Base-by-base conservation (phyloP, 1,140 invertebrate species). In the Aplysia californica region DNA sequence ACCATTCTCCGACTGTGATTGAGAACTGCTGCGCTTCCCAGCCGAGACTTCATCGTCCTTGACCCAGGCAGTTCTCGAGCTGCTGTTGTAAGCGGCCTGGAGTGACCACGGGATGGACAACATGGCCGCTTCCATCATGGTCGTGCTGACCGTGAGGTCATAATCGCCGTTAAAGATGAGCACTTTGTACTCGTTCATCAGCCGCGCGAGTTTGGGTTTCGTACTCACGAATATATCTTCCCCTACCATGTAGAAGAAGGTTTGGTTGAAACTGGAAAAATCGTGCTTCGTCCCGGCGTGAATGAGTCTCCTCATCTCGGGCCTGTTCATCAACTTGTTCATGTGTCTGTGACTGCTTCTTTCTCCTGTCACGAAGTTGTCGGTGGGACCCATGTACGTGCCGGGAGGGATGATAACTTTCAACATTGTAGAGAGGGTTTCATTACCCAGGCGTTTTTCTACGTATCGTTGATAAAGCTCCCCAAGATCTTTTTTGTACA, bases 91-190 rank as follows among this genome's bases (percentile, higher is more conserved):
- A 2, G 2, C 4, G 23, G 15, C 38, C 67, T 50, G n/a, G 1
- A 56, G 29, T 10, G 56, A 33, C 69, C 69, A 72, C n/a, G 50
- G 69, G 5, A 29, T 72, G 20, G 21, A n/a, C 50, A 59, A 4
- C n/a, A 72, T n/a, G 3, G 69, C 69, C 5, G 31, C 69, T 33
- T 72, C 69, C 6, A 38, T 35, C 50, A 29, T 38, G 15, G 5
- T 36, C 21, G 69, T 18, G n/a, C 44, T 58, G n/a, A 59, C 33
- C 21, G 59, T 35, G 2, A n/a, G 38, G 29, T 72, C 69, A n/a
- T 58, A 59, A 23, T 72, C 69, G 5, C 69, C 44, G 23, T 18
- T 65, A 23, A 29, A 67, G 23, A 68, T 76, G 33, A 68, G 44
- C 6, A 66, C 68, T 21, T 72, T 18, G 44, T 59, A 59, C 5